Percentiles rank a stretch among this genome's conserved stretches.
Evolutionary conservation across 2,888 invertebrate genomes (phyloP).

Genomic region (Temnothorax rugatulus): DNA sequence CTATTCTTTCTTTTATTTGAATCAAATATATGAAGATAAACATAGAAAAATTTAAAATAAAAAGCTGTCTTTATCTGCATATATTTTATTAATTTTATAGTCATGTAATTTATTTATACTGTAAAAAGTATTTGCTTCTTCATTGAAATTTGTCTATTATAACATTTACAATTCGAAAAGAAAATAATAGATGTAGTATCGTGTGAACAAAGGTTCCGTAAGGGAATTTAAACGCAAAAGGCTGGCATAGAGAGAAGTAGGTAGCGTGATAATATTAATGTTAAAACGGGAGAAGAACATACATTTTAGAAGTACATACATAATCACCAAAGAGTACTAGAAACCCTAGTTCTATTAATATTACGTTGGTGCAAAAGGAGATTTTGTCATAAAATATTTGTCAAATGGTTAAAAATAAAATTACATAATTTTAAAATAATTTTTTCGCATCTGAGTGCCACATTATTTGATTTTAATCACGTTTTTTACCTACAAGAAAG

Average conservation of each 20-base stretch:
- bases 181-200: conserved; percentile 23
- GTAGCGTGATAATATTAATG: conserved; percentile 9
- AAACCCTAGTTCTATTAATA: conserved; percentile 12
- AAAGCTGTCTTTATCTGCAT: neutral
- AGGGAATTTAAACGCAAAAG: conserved; percentile 2
- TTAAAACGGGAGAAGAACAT: conserved; percentile 13
- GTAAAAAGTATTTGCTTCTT: neutral
- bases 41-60: neutral
- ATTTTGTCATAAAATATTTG: neutral
- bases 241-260: neutral
- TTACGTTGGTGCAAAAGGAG: neutral
- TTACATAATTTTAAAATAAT: neutral
- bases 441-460: neutral
- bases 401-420: conserved; percentile 5
- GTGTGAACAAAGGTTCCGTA: neutral
- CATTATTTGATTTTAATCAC: neutral
- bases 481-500: neutral
- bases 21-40: neutral
- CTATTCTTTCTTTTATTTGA: neutral
- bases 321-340: neutral
- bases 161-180: neutral
- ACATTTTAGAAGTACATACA: conserved; percentile 13
- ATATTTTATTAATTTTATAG: neutral
- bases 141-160: conserved; percentile 5
- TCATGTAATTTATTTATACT: neutral